Evolutionary conservation across 1,140 invertebrate species (phyloP).

Genomic region (Propsilocerus akamusi): DNA sequence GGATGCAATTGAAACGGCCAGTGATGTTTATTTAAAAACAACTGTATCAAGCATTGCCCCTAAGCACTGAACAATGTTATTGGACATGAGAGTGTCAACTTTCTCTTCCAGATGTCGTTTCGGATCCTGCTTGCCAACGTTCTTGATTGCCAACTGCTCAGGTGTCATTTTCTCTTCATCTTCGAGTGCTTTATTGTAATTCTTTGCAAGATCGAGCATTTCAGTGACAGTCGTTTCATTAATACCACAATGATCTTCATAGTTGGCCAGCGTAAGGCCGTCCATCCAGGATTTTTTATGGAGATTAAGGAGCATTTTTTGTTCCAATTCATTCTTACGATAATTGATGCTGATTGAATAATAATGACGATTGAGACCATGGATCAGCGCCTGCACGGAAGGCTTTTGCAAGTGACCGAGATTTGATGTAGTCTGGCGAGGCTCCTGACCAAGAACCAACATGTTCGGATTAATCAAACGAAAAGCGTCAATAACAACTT

Average conservation of each 20-base stretch:
- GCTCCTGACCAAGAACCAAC: slow-evolving; percentile 97
- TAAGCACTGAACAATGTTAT: slow-evolving; percentile 96
- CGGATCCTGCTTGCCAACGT: slow-evolving; percentile 99
- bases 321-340: slow-evolving; percentile 95
- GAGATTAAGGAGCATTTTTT: slow-evolving; percentile 97
- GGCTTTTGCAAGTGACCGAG: slow-evolving; percentile 97
- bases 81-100: slow-evolving; percentile 92
- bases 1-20: too few relatives aligned
- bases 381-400: slow-evolving; percentile 97
- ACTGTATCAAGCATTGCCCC: slow-evolving; percentile 97
- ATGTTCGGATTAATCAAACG: slow-evolving; percentile 97
- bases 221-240: slow-evolving; percentile 87
- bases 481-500: slow-evolving; percentile 91
- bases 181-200: slow-evolving; percentile 97
- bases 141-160: slow-evolving; percentile 97
- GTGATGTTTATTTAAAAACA: slow-evolving; percentile 62
- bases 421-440: slow-evolving; percentile 96
- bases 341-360: slow-evolving; percentile 99
- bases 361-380: slow-evolving; percentile 97
- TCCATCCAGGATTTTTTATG: slow-evolving; percentile 99
- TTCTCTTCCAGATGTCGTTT: slow-evolving; percentile 98
- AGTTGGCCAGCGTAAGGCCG: slow-evolving; percentile 86
- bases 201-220: slow-evolving; percentile 94
- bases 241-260: slow-evolving; percentile 79
- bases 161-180: slow-evolving; percentile 99